Conservation (phyloP, 2,888 invertebrate genomes). For the Cephus nigrinus region DNA sequence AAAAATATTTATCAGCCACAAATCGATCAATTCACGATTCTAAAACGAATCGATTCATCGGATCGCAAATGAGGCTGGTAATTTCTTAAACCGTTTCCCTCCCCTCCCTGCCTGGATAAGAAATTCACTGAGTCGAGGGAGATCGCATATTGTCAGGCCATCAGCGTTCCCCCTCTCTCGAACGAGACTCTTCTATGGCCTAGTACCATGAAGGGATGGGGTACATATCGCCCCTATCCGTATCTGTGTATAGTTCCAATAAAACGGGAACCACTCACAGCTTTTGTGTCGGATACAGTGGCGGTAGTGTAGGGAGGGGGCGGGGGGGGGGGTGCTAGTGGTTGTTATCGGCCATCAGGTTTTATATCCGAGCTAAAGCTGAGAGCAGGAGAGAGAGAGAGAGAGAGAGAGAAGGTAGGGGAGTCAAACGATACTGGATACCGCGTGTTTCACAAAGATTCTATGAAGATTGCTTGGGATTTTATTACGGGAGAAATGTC, state of each 20-base stretch:
- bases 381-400: slow-evolving; percentile 29
- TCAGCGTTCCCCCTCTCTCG: slow-evolving; percentile 35
- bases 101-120: slow-evolving; percentile 36
- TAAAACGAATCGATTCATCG: background rate
- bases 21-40: background rate
- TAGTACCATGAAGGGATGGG: background rate
- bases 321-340: slow-evolving; percentile 51
- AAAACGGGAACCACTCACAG: slow-evolving; percentile 65
- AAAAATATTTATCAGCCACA: background rate
- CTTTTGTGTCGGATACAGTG: slow-evolving; percentile 62
- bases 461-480: slow-evolving; percentile 66
- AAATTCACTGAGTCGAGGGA: slow-evolving; percentile 49
- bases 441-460: slow-evolving; percentile 66
- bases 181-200: slow-evolving; percentile 1
- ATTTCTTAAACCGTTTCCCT: slow-evolving; percentile 38
- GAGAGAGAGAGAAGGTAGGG: slow-evolving; percentile 37
- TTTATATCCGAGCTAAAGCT: slow-evolving; percentile 59
- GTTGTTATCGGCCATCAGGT: slow-evolving; percentile 67
- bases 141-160: slow-evolving; percentile 60
- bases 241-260: slow-evolving; percentile 65
- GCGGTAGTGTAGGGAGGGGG: slow-evolving; percentile 28
- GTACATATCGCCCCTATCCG: slow-evolving; percentile 52
- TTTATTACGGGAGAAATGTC: slow-evolving; percentile 66
- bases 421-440: slow-evolving; percentile 58
- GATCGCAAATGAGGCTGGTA: slow-evolving; percentile 39